Evolutionary conservation across 2,797 vertebrate genomes (phyloP), one percentile per base, ranked within the genome.

Genomic region (Catharus ustulatus): DNA sequence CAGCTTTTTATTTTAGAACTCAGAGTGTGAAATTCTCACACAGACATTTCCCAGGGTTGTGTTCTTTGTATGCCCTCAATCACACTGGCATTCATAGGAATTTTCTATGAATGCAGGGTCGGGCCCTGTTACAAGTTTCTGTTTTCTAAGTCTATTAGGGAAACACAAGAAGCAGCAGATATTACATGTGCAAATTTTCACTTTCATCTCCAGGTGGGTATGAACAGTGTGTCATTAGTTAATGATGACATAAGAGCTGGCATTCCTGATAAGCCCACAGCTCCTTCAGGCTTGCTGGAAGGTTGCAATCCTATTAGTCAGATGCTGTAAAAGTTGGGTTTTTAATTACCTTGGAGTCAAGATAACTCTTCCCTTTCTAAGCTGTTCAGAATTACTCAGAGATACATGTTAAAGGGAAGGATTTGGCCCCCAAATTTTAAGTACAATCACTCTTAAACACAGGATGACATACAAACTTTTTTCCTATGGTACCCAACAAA

Each of bases 191-290:
- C 67, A 92, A 88, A 81, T 93, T 95, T 93, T 84, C 68, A 22
- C 76, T 89, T 97, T 94, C 79, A 84, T 94, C 92, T 92, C 76
- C 68, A 85, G 78, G 61, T 87, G 74, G 61, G 32, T 87, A 89
- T 76, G 69, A 94, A 78, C 71, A 78, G 43, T 89, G 76, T 68
- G 85, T 73, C 87, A 92, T 93, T 91, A 95, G 84, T 59, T 95
- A 95, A 92, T 81, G 83, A 76, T 91, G 87, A 91, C 73, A 52
- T 94, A 87, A 90, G 90, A 92, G 66, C 82, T 79, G 79, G 48
- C n/a, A 69, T 90, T 87, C 45, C 66, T 81, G 76, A 91, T 95
- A 95, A 96, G 61, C 61, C 58, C 81, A 55, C 40, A 22, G 32
- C 81, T 92, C 88, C 81, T 95, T 72, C 57, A 82, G 89, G 59